Conservation (phyloP, 2,888 invertebrate genomes). For the Chrysolina oricalcia region DNA sequence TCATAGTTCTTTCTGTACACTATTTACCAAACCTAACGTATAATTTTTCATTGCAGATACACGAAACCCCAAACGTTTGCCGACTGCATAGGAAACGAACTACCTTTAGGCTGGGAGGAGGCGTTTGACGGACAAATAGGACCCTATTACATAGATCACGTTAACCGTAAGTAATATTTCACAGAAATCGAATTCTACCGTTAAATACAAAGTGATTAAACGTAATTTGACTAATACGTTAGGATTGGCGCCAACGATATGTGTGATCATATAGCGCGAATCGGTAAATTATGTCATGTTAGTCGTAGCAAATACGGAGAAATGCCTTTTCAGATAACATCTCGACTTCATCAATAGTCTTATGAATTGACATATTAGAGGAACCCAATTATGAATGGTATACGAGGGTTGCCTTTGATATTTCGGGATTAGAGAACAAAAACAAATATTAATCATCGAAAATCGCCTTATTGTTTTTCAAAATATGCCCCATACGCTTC, state of each 20-base stretch:
- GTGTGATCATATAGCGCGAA: neutral
- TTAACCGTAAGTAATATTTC: constrained; percentile 85
- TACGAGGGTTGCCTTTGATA: too few species aligned
- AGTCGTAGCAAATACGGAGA: neutral
- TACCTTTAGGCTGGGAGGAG: constrained; percentile 98
- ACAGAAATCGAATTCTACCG: neutral
- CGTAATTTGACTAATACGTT: neutral
- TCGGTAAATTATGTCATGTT: neutral
- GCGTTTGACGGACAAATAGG: constrained; percentile 95
- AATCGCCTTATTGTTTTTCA: too few species aligned
- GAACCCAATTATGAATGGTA: too few species aligned
- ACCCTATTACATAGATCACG: constrained; percentile 97
- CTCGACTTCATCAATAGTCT: neutral
- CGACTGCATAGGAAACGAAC: constrained; percentile 97
- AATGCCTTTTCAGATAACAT: neutral
- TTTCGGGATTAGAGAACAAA: too few species aligned
- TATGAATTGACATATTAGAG: constrained; percentile 3
- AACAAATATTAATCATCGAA: too few species aligned
- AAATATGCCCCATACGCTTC: too few species aligned
- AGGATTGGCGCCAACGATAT: neutral
- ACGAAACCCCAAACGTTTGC: constrained; percentile 98
- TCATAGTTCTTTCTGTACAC: too few species aligned
- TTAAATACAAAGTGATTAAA: neutral
- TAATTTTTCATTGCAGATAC: constrained; percentile 81
- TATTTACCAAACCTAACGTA: too few species aligned